A percentile compares a stretch with the other conserved stretches of the same genome.
These are phyloP conservation scores for Sphaerophoria rueppellii DNA, from an alignment of 2,888 invertebrate species.

Conservation along the genomic window DNA sequence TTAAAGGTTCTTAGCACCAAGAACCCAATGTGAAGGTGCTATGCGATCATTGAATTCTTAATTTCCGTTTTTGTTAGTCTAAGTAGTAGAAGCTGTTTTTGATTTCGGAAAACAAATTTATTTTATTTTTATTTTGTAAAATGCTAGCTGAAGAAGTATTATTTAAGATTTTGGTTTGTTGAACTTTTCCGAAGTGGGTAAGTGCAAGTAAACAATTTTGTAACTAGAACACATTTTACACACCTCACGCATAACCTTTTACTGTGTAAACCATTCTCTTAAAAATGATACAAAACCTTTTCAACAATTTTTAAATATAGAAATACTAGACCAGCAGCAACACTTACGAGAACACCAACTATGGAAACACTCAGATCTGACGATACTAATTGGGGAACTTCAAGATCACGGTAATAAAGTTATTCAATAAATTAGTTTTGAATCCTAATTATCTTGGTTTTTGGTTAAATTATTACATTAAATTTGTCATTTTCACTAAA, in stretches of 20 bases:
- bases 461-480: constrained; percentile 2
- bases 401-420: constrained; percentile 61
- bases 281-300: neutral
- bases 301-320: neutral
- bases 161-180: too few species aligned
- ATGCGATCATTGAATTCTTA: too few species aligned
- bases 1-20: too few species aligned
- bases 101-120: constrained; percentile 17
- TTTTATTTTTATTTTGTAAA: neutral
- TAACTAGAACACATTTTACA: too few species aligned
- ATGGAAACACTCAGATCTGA: constrained; percentile 73
- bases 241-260: too few species aligned
- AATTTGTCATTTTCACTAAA: neutral
- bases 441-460: neutral
- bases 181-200: too few species aligned
- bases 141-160: too few species aligned
- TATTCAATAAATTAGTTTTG: neutral
- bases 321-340: neutral
- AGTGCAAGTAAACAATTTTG: too few species aligned
- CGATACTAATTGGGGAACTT: constrained; percentile 74
- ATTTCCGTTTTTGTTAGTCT: too few species aligned
- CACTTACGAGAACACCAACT: constrained; percentile 63
- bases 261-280: too few species aligned
- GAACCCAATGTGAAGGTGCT: too few species aligned
- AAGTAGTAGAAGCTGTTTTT: neutral